phyloP scores from a whole-genome alignment of 2,113 vertebrate genomes.

The Melanocharis versteri region DNA sequence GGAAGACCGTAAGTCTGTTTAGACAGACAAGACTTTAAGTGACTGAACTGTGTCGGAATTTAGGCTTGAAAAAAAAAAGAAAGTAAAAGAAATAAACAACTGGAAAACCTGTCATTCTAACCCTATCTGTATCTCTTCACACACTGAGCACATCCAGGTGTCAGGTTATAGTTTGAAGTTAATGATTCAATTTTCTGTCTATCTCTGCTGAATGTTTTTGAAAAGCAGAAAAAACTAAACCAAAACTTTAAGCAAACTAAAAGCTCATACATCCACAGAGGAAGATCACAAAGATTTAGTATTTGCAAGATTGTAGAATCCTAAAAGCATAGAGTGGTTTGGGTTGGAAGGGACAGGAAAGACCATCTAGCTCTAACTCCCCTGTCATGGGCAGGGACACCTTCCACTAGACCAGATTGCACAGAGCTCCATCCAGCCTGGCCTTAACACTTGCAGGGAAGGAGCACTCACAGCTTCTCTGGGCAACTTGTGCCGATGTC shows the following conservation, averaged over 20 bases:
- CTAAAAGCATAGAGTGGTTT: background rate
- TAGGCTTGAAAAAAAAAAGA: background rate
- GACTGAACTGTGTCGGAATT: background rate
- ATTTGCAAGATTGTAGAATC: background rate
- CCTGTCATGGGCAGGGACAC: background rate
- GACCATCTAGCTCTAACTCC: background rate
- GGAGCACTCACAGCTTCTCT: background rate
- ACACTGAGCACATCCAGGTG: background rate
- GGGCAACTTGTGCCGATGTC: background rate
- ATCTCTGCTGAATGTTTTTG: background rate
- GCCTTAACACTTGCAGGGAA: background rate
- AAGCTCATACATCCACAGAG: background rate
- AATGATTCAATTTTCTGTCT: background rate
- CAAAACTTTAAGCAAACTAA: background rate
- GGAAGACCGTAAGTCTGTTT: background rate
- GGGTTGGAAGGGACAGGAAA: background rate
- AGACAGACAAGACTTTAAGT: background rate
- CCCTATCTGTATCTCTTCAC: background rate
- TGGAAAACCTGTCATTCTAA: background rate
- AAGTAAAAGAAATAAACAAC: background rate
- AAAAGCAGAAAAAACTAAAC: background rate
- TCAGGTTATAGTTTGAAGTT: background rate
- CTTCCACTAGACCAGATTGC: background rate
- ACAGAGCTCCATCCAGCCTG: background rate
- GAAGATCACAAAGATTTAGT: background rate